These are phyloP conservation scores for Spisula subtruncata DNA, from an alignment of 2,888 invertebrate genomes.

Conservation along the genomic window DNA sequence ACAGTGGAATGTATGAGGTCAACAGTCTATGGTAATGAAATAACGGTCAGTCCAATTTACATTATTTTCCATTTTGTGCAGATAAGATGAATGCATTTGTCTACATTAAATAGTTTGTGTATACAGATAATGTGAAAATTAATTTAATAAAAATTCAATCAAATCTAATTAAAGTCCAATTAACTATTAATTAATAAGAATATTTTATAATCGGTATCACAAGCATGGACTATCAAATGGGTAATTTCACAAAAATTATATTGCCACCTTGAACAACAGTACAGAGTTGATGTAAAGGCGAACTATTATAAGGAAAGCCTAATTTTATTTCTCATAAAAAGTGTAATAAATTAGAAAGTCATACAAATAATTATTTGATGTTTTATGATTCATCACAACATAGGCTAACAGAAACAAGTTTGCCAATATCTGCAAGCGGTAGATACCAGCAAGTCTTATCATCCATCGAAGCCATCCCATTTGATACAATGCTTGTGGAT, in stretches of 20 bases:
- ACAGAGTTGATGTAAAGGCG: too few species aligned
- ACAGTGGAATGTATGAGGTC: conserved; percentile 45
- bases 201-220: neutral
- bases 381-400: neutral
- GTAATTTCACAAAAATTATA: too few species aligned
- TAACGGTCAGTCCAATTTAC: conserved; percentile 39
- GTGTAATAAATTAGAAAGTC: too few species aligned
- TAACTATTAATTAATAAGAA: neutral
- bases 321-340: too few species aligned
- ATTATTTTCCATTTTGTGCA: conserved; percentile 27
- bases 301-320: too few species aligned
- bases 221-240: neutral
- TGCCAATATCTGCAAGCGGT: neutral
- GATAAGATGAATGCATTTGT: conserved; percentile 29
- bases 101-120: neutral
- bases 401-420: neutral
- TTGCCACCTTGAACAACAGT: too few species aligned
- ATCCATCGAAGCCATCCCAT: neutral
- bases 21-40: neutral
- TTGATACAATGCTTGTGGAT: conserved; percentile 25
- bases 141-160: neutral
- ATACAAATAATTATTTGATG: neutral
- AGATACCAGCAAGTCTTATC: neutral
- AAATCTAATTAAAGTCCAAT: neutral
- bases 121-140: neutral